phyloP scores from a whole-genome alignment of 2,888 invertebrate genomes.

The Sycophila texana region DNA sequence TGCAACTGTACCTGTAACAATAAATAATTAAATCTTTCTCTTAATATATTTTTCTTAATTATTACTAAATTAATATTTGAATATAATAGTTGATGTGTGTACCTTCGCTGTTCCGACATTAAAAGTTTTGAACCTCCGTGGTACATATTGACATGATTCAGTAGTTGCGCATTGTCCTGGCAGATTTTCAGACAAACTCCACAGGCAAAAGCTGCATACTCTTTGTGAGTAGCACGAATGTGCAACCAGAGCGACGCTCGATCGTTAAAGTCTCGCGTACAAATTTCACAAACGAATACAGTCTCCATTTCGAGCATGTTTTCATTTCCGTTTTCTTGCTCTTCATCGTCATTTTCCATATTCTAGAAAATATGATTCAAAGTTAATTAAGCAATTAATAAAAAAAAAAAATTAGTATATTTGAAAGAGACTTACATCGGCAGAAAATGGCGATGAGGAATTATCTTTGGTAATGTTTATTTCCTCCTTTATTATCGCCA shows the following conservation, averaged over 20 bases:
- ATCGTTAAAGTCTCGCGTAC: constrained; percentile 76
- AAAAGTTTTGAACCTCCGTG: constrained; percentile 73
- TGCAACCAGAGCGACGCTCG: constrained; percentile 78
- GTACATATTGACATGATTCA: constrained; percentile 77
- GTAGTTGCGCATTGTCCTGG: constrained; percentile 75
- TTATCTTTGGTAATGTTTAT: constrained; percentile 68
- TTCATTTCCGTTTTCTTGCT: constrained; percentile 67
- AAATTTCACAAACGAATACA: constrained; percentile 76
- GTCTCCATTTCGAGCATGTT: constrained; percentile 75
- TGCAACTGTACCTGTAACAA: constrained; percentile 72
- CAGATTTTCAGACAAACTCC: constrained; percentile 78
- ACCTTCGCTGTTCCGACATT: constrained; percentile 73
- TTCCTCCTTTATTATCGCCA: constrained; percentile 68
- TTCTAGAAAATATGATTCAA: constrained; percentile 42
- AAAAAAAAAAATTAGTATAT: neutral
- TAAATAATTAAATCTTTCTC: neutral
- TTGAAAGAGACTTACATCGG: constrained; percentile 56
- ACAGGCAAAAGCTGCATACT: constrained; percentile 78
- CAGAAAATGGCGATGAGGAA: constrained; percentile 61
- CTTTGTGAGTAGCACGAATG: constrained; percentile 77
- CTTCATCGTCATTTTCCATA: constrained; percentile 67
- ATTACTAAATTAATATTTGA: neutral
- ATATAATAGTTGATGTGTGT: constrained; percentile 49
- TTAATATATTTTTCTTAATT: neutral
- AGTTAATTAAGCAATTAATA: neutral